Evolutionary conservation across 1,140 invertebrate species (phyloP).

Genomic region (Eufriesea mexicana): DNA sequence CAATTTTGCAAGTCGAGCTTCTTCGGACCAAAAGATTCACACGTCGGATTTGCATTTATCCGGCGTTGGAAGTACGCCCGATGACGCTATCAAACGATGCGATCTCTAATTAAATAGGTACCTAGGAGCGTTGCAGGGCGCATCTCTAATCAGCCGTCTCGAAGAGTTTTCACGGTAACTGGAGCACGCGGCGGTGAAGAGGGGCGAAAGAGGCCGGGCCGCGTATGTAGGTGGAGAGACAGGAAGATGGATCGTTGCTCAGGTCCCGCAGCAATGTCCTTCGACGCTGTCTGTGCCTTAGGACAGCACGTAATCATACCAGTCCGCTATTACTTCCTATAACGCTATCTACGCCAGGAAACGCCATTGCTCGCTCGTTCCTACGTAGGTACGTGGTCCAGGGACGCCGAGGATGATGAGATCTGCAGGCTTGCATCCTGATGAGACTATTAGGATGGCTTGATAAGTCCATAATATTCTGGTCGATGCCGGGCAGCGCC

Average conservation of each 20-base stretch:
- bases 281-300: slow-evolving; percentile 63
- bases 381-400: slow-evolving; percentile 69
- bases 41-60: background rate
- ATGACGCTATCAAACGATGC: slow-evolving; percentile 31
- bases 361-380: slow-evolving; percentile 72
- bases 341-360: slow-evolving; percentile 73
- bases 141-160: slow-evolving; percentile 44
- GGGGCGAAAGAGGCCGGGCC: slow-evolving; percentile 22
- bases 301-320: slow-evolving; percentile 71
- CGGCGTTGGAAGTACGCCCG: background rate
- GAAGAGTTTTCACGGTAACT: slow-evolving; percentile 52
- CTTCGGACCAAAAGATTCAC: background rate
- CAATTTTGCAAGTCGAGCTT: slow-evolving; percentile 6
- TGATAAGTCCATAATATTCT: slow-evolving; percentile 81
- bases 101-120: slow-evolving; percentile 50
- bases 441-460: slow-evolving; percentile 81
- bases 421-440: slow-evolving; percentile 81
- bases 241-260: slow-evolving; percentile 53
- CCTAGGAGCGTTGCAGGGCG: slow-evolving; percentile 14
- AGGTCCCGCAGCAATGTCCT: slow-evolving; percentile 56
- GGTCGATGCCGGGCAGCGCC: slow-evolving; percentile 70
- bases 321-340: slow-evolving; percentile 74
- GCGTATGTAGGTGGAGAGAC: background rate
- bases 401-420: slow-evolving; percentile 77
- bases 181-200: slow-evolving; percentile 28